Base-by-base conservation (phyloP, 1,140 invertebrate species). In the Patella vulgata region DNA sequence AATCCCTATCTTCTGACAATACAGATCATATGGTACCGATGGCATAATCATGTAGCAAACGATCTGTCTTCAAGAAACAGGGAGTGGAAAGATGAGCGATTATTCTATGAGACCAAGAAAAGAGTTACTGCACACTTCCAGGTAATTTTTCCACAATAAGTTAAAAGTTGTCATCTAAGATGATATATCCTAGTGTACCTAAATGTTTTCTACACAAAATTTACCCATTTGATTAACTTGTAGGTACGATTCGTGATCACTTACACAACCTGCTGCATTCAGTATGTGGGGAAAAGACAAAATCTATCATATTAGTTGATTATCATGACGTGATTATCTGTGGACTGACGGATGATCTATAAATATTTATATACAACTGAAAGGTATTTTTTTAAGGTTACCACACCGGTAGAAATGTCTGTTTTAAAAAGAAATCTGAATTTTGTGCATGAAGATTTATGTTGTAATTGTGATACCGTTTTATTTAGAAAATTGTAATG, bases 1-100 rank as follows among this genome's bases (percentile, higher is more conserved):
- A 98, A 99, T 84, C 97, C 97, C 0, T 95, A 95, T 1, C 84
- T 99, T 59, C 85, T 99, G n/a, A 90, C 95, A 0, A 93, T 99
- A 70, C 95, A 94, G 2, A 92, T 99, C 51, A 79, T 99, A 5
- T 93, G 98, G 75, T 93, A 96, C 78, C 90, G 96, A 1, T 99
- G 94, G 91, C 97, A 99, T 83, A 99, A 99, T 81, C 89, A 92
- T 0, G 86, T 97, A 4, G 96, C 96, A 0, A 84, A 85, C 0
- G 85, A 91, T 9, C 89, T 98, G 1, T 31, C 33, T 4, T 30
- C 21, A 4, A 39, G 21, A 11, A 36, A 97, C 86, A 92, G 94
- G 0, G 88, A 91, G 52, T 97, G 95, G 95, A 90, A 89, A 8
- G 97, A 99, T 74, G 96, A 99, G 82, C 93, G 97, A 68, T 86